Base-by-base conservation (phyloP, 2,797 vertebrate species). In the Halcyon leucocephala region DNA sequence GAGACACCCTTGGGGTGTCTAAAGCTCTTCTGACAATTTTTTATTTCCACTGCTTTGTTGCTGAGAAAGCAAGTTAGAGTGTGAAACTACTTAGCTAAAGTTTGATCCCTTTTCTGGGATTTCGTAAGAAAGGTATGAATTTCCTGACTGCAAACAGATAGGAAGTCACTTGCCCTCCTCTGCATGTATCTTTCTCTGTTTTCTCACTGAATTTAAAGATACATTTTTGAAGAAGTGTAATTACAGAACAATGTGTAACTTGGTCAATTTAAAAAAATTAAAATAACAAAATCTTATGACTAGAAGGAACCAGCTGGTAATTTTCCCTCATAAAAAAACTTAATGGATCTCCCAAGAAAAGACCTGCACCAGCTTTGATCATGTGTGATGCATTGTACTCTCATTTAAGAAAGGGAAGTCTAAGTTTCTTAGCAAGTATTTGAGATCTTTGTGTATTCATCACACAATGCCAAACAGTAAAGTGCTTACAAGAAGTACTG, bases 401-500 rank as follows among this genome's bases (percentile, higher is more conserved):
- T 90, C 57, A 54, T 70, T 88, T 82, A 70, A 77, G 65, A 29
- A 69, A 70, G 37, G 42, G 51, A 82, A 91, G 65, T 87, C 39
- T 69, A 64, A 86, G 44, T 91, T 89, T 82, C 17, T 49, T 28
- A 85, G 66, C 21, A 74, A 91, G 82, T 70, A 46, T 37, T 4
- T 14, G 29, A 77, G 73, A 84, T 93, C 72, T 91, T 61, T 55
- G 18, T 62, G 54, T 69, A 58, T 88, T 86, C 73, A 82, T 69
- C 60, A 62, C 41, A 73, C 78, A 95, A 71, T 64, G 74, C 77
- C 64, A 64, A 93, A 39, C 21, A 77, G 73, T 28, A 80, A 90
- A 91, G 90, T 41, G 48, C 77, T 90, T 64, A 35, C 64, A 64
- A n/a, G 86, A 92, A 86, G 71, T 92, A 52, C 48, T 89, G 48